Evolutionary conservation across 35 echinoderm and acorn worm species (phyloP).

Genomic region (Chiridota heheva): DNA sequence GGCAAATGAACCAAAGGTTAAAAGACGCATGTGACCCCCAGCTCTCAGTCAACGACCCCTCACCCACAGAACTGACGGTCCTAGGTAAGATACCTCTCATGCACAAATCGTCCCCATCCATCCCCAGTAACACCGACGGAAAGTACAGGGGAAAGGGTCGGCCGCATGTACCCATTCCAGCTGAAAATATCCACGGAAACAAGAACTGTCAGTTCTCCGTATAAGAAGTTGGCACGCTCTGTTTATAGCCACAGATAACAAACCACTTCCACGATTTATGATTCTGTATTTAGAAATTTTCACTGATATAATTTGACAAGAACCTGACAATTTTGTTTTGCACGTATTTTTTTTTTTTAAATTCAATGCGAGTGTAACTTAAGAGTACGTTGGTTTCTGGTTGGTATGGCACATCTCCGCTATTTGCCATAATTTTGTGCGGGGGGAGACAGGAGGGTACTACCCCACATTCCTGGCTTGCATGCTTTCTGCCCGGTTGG

Average conservation of each 20-base stretch:
- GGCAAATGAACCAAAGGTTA: constrained; percentile 59
- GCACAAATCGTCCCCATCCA: constrained; percentile 76
- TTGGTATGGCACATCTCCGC: no score
- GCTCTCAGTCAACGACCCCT: constrained; percentile 70
- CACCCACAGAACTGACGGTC: constrained; percentile 71
- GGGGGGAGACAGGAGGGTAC: no score
- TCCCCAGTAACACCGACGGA: constrained; percentile 95
- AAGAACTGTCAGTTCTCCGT: constrained; percentile 49
- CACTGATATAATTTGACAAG: no score
- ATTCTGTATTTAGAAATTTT: no score
- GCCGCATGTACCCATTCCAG: constrained; percentile 76
- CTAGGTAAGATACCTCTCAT: constrained; percentile 50
- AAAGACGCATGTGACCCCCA: constrained; percentile 58
- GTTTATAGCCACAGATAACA: constrained; percentile 7
- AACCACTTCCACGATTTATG: no score
- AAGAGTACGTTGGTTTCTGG: no score
- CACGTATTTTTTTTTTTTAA: no score
- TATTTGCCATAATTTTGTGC: no score
- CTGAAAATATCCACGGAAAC: constrained; percentile 76
- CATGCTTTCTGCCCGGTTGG: no score
- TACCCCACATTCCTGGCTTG: no score
- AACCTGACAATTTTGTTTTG: no score
- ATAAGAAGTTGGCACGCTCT: constrained; percentile 45
- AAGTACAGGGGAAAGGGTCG: constrained; percentile 78
- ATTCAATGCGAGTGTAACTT: no score